Base-by-base conservation (phyloP, 92 coral and sea anemone genomes). In the Phenganax stokvisi region DNA sequence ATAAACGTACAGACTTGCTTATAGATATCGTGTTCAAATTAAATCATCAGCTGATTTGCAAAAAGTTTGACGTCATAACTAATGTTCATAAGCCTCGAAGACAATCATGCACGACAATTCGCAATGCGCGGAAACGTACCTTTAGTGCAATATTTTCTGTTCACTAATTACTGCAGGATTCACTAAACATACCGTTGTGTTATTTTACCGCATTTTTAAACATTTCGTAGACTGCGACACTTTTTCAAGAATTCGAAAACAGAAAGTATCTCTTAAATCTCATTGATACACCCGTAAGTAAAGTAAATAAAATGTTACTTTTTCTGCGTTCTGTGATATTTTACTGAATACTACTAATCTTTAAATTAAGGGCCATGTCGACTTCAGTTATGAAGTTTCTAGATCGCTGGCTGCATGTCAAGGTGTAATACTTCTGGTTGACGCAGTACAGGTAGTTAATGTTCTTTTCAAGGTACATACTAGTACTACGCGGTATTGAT, bases 391-490 rank as follows among this genome's bases (percentile, higher is more conserved):
- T 88, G 98, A 93, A 72, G 98, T 93, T 8, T 93, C 97, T 53
- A 91, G 98, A 61, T 93, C 98, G 20, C 74, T 93, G 7, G 94
- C 97, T 71, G 98, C 98, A 20, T 93, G 98, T 75, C 98, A 93
- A 84, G 98, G 98, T 62, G 98, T 93, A 37, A 70, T 93, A 52
- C 81, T 93, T n/a, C 76, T 93, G 1, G 97, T 93, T 71, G 98
- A 93, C 77, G 90, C 98, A 77, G 93, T 90, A n/a, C 98, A 93
- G 98, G 98, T 93, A 74, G 12, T 15, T 28, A 27, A 74, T 54
- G 16, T 29, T 1, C 29, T n/a, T 15, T 74, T 11, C 53, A 29
- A 15, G 54, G 17, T 31, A 25, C 54, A 75, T 44, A 56, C 63
- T 47, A 13, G 60, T 28, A 20, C 61, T 67, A 13, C 17, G 7